Evolutionary conservation across 2,888 invertebrate genomes (phyloP), one percentile per base, ranked within the genome.

Genomic region (Sialis lutaria): DNA sequence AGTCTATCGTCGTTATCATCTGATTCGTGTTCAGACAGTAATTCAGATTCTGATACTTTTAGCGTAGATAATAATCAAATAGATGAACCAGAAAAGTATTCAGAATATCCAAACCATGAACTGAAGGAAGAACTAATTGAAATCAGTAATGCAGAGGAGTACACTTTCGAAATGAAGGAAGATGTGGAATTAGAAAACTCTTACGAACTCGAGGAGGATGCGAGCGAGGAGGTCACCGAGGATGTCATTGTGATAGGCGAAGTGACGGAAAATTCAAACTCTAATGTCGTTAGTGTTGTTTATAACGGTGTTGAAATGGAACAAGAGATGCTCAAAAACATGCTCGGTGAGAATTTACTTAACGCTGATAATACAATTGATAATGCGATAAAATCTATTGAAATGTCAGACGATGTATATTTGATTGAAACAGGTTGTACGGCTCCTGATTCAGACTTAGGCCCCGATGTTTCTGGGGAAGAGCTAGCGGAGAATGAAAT

Each of bases 401-500:
- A 48, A 31, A 44, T 49, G 30, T 49, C 52, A 6, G 52, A 54
- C 12, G 47, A 45, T 33, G 50, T 10, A 41, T 54, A 57, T 39
- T 54, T 56, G 7, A 43, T 43, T 43, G 35, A 34, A 34, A 22
- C 10, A 40, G 13, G 34, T 40, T 30, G n/a, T n/a, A 37, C 13
- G 7, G 40, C 37, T 34, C 55, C 53, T 13, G 54, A 54, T 22
- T 55, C 22, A 22, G 22, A 22, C 22, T 22, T 22, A 22, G 22
- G 22, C 22, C 22, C 52, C 54, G 46, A 58, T 57, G 55, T 44
- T 44, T 46, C 35, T 30, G 34, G 33, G 37, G 44, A 48, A 31
- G 44, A 46, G 10, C 34, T 40, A 46, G 12, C 39, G 6, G 40
- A 46, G 39, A 64, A 64, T 49, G 62, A 62, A 45, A 60, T 65